These are phyloP conservation scores for Prochilodus magdalenae DNA, from an alignment of 2,113 vertebrate species.

Conservation along the genomic window DNA sequence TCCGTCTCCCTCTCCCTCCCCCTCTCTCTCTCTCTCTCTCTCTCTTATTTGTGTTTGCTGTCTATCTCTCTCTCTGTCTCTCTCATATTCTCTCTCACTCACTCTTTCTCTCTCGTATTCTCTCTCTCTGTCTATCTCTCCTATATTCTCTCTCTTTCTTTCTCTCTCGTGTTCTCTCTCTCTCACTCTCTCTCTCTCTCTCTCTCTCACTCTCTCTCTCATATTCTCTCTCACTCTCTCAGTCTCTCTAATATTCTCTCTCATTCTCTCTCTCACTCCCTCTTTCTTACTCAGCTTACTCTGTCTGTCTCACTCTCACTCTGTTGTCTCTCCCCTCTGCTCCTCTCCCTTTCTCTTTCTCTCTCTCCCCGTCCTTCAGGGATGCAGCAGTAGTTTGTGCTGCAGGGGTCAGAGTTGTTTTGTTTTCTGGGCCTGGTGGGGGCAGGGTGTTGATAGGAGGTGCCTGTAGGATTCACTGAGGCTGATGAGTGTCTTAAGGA, in stretches of 20 bases:
- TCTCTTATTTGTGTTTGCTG: too few species aligned
- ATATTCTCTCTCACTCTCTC: constrained; percentile 26
- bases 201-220: background rate
- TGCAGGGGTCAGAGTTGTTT: constrained; percentile 48
- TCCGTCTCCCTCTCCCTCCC: background rate
- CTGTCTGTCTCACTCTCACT: background rate
- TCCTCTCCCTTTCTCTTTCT: background rate
- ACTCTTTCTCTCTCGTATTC: too few species aligned
- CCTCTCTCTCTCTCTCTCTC: background rate
- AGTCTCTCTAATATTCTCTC: constrained; percentile 14
- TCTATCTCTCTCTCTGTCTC: too few species aligned
- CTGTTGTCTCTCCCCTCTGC: constrained; percentile 6
- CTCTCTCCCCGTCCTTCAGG: constrained; percentile 38
- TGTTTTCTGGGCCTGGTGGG: constrained; percentile 10
- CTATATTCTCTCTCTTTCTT: too few species aligned
- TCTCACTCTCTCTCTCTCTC: background rate
- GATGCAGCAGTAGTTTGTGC: constrained; percentile 45
- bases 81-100: too few species aligned
- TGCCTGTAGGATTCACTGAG: background rate
- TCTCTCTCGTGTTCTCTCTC: constrained; percentile 1
- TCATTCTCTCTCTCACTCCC: background rate
- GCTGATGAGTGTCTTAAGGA: constrained; percentile 32
- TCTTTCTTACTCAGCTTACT: too few species aligned
- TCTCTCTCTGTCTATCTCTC: too few species aligned
- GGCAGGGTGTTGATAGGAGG: too few species aligned